Evolutionary conservation across 2,113 vertebrate species (phyloP), one percentile per base, ranked within the genome.

Genomic region (Pyxicephalus adspersus): DNA sequence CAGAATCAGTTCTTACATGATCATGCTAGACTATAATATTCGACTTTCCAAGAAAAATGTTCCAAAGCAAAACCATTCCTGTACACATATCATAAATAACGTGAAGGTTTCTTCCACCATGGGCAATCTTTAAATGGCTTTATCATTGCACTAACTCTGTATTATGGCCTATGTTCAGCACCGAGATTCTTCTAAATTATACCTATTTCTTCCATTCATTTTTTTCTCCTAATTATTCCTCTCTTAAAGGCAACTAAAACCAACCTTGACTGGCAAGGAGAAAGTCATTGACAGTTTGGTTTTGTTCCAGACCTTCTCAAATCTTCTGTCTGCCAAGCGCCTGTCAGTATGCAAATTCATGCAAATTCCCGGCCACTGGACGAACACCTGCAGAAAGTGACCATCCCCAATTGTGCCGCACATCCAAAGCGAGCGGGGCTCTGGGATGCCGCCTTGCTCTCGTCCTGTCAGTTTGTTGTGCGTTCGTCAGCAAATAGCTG

Each of bases 191-290:
- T 2, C 18, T 29, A 79, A 90, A 89, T 88, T 91, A 90, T 92
- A 90, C 92, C 84, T 83, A 90, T 89, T 51, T 83, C 77, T 89
- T 85, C 83, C 85, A 89, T 86, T 88, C 15, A 58, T 87, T 87
- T 80, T 89, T 89, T 84, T 84, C 50, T 29, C 22, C 11, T 15
- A 50, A 20, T 19, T 7, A 31, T 67, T 78, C 64, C 58, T 80
- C 28, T 7, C 23, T 18, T 92, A 90, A 92, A 90, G 92, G 90
- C 89, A 83, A 84, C 85, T 83, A 83, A 79, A 91, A 87, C 91
- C 93, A 94, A 94, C 94, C 94, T 94, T 94, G 92, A 94, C 91
- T 91, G 91, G 92, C 92, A 93, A 94, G 93, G 93, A 94, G 93
- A 94, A 93, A 92, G 89, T 88, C 91, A 84, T 85, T 94, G 94